Conservation (phyloP, 2,113 vertebrate species). For the Naja naja region DNA sequence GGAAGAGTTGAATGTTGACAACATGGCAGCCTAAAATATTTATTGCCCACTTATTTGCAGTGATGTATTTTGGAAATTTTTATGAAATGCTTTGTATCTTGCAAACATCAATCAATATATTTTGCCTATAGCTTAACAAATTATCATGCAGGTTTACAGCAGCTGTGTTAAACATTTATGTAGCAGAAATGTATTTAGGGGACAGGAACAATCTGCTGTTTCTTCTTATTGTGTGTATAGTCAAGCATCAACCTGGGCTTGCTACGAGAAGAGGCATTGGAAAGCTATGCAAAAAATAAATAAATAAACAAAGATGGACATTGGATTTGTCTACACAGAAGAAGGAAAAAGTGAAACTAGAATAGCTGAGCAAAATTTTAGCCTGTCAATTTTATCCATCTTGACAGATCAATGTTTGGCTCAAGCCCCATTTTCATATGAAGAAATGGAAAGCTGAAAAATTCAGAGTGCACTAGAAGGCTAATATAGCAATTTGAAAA, state of each 20-base stretch:
- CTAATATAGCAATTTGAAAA: not conserved
- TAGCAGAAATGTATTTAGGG: conserved; percentile 5
- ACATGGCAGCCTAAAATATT: not conserved
- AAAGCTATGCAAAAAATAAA: conserved; percentile 52
- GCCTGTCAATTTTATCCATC: conserved; percentile 41
- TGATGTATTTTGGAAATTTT: conserved; percentile 14
- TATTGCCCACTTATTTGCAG: not conserved
- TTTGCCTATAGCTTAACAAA: not conserved
- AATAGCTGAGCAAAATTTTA: conserved; percentile 47
- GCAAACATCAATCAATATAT: conserved; percentile 17
- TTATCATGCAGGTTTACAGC: not conserved
- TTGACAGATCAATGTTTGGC: not conserved
- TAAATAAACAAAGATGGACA: conserved; percentile 53
- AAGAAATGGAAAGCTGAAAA: not conserved
- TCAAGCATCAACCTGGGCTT: conserved; percentile 1
- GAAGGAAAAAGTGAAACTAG: conserved; percentile 60
- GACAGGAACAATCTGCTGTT: conserved; percentile 15
- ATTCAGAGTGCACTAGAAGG: not conserved
- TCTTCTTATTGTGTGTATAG: conserved; percentile 27
- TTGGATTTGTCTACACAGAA: conserved; percentile 43
- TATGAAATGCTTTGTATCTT: not conserved
- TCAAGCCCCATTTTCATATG: not conserved
- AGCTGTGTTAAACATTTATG: conserved; percentile 13
- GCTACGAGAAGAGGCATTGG: conserved; percentile 45
- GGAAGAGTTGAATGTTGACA: not conserved